A percentile compares a stretch with the other conserved stretches of the same genome.
Evolutionary conservation across 2,888 invertebrate species (phyloP).

Genomic region (Agrilus biguttatus): DNA sequence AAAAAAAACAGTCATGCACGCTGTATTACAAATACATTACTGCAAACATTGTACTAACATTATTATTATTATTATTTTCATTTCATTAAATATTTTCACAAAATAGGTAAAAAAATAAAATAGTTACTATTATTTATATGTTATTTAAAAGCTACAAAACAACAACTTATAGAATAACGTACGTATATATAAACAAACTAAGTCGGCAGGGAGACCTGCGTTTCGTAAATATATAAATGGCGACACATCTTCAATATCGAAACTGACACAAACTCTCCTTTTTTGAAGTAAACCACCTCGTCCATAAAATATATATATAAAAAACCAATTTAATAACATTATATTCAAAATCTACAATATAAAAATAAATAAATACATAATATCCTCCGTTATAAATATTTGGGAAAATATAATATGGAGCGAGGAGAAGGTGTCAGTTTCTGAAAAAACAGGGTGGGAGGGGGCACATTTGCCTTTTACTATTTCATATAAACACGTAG

Average conservation of each 20-base stretch:
- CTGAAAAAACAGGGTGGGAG: background rate
- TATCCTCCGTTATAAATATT: constrained; percentile 1
- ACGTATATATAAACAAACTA: constrained; percentile 28
- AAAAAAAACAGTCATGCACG: constrained; percentile 33
- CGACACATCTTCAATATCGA: background rate
- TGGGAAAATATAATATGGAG: no score
- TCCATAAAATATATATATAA: constrained; percentile 13
- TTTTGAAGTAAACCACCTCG: constrained; percentile 6
- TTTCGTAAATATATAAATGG: constrained; percentile 6
- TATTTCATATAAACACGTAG: background rate
- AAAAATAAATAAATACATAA: constrained; percentile 34
- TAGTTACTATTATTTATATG: constrained; percentile 32
- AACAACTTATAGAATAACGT: constrained; percentile 34
- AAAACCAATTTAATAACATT: constrained; percentile 30
- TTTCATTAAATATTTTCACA: constrained; percentile 34
- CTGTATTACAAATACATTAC: constrained; percentile 19
- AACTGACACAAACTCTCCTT: constrained; percentile 1
- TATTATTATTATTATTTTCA: constrained; percentile 12
- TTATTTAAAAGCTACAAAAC: constrained; percentile 34
- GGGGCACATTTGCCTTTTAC: background rate
- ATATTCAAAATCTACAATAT: constrained; percentile 30
- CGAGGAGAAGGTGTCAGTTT: no score
- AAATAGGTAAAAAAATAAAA: constrained; percentile 38
- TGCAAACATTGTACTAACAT: constrained; percentile 32
- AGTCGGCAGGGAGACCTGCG: constrained; percentile 15